A percentile compares a stretch with the other conserved stretches of the same genome.
phyloP scores from a whole-genome alignment of 2,888 invertebrate genomes.

The Lasioglossum oenotherae region DNA sequence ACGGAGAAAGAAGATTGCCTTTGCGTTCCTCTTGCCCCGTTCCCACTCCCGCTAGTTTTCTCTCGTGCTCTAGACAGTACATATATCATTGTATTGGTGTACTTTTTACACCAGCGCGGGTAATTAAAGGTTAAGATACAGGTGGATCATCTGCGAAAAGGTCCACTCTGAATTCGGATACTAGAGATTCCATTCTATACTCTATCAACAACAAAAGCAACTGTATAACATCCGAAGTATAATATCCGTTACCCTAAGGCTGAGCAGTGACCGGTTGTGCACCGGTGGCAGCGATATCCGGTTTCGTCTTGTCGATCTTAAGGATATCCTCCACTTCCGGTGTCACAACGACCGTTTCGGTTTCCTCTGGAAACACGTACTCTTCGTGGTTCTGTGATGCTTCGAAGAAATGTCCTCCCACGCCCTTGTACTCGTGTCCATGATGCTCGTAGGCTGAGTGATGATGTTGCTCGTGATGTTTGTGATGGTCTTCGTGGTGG shows the following conservation, averaged over 20 bases:
- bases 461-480: slow-evolving; percentile 70
- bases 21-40: too few relatives aligned
- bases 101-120: too few relatives aligned
- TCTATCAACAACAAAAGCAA: slow-evolving; percentile 9
- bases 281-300: slow-evolving; percentile 30
- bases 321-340: slow-evolving; percentile 53
- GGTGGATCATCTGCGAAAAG: neutral
- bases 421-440: slow-evolving; percentile 61
- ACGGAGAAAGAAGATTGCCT: too few relatives aligned
- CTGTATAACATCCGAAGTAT: neutral
- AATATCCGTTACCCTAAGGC: slow-evolving; percentile 10
- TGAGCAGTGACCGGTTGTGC: slow-evolving; percentile 25
- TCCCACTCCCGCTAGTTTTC: too few relatives aligned
- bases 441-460: slow-evolving; percentile 66
- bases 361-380: slow-evolving; percentile 74
- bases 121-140: too few relatives aligned
- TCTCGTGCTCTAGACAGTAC: too few relatives aligned
- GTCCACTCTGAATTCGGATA: neutral
- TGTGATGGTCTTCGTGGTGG: slow-evolving; percentile 69
- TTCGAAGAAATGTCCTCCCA: slow-evolving; percentile 66
- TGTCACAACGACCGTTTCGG: slow-evolving; percentile 45
- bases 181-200: neutral
- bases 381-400: slow-evolving; percentile 73
- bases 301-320: slow-evolving; percentile 56
- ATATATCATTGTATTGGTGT: too few relatives aligned